Evolutionary conservation across 1,140 invertebrate species (phyloP).

Genomic region (Anadara kagoshimensis): DNA sequence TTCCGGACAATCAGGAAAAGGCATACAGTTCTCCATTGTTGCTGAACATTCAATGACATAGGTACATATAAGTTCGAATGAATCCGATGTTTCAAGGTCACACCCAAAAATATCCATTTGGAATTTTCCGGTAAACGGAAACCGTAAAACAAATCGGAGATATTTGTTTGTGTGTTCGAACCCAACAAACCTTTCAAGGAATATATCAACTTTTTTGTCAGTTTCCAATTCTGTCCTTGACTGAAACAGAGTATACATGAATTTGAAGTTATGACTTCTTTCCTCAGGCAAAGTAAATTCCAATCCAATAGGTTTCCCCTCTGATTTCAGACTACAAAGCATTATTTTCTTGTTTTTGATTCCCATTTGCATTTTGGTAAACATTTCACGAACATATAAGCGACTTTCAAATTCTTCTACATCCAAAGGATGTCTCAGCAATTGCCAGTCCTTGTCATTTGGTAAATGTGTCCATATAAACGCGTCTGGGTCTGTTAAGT

Average conservation of each 20-base stretch:
- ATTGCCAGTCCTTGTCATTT: slow-evolving; percentile 30
- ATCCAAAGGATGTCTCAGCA: slow-evolving; percentile 17
- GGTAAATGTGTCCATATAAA: slow-evolving; percentile 35
- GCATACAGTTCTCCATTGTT: slow-evolving; percentile 10
- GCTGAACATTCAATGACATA: slow-evolving; percentile 35
- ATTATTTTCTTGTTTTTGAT: slow-evolving; percentile 3
- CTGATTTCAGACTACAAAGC: slow-evolving; percentile 3
- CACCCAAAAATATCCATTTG: slow-evolving; percentile 29
- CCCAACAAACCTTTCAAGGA: slow-evolving; percentile 35
- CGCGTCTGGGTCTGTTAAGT: slow-evolving; percentile 25
- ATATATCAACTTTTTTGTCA: slow-evolving; percentile 35
- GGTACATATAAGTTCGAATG: slow-evolving; percentile 27
- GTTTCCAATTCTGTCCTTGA: slow-evolving; percentile 29
- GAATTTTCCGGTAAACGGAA: slow-evolving; percentile 33
- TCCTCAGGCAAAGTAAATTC: slow-evolving; percentile 7
- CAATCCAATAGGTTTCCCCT: slow-evolving; percentile 19
- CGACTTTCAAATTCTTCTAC: slow-evolving; percentile 16
- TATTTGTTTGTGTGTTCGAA: slow-evolving; percentile 23
- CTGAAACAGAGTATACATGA: slow-evolving; percentile 25
- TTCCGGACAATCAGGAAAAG: slow-evolving; percentile 36
- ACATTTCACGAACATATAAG: slow-evolving; percentile 30
- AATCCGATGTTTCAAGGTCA: slow-evolving; percentile 14
- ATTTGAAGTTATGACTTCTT: slow-evolving; percentile 26
- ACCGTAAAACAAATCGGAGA: slow-evolving; percentile 18
- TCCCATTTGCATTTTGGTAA: slow-evolving; percentile 24